A percentile compares a stretch with the other conserved stretches of the same genome.
Evolutionary conservation across 2,888 invertebrate genomes (phyloP).

Genomic region (Epirrita christyi): DNA sequence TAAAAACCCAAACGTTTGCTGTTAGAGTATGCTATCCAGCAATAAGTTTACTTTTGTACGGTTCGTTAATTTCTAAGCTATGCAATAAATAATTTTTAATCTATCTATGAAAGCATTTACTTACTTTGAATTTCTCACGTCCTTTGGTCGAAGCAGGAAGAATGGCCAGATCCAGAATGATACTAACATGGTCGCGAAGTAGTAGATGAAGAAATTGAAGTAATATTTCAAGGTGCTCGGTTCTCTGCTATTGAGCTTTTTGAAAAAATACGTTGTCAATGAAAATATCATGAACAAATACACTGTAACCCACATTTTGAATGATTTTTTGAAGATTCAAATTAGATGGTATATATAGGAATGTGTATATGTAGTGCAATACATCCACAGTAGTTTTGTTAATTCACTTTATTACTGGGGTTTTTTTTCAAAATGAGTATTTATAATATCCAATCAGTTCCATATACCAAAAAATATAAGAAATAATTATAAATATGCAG

Average conservation of each 20-base stretch:
- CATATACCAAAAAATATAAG: too few species aligned
- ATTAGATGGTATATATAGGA: background rate
- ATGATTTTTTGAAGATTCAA: constrained; percentile 6
- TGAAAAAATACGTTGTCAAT: constrained; percentile 52
- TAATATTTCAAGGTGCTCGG: constrained; percentile 61
- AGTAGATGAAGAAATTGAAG: constrained; percentile 57
- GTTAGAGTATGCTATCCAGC: too few species aligned
- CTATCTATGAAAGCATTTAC: constrained; percentile 42
- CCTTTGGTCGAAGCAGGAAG: constrained; percentile 62
- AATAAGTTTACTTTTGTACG: too few species aligned
- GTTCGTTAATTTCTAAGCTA: too few species aligned
- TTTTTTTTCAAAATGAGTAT: background rate
- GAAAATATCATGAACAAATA: constrained; percentile 49
- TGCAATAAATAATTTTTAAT: too few species aligned
- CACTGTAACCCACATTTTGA: constrained; percentile 62
- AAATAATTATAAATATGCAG: too few species aligned
- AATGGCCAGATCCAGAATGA: constrained; percentile 58
- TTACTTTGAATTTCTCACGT: constrained; percentile 73
- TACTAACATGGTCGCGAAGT: constrained; percentile 48
- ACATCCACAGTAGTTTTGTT: background rate
- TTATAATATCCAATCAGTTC: background rate
- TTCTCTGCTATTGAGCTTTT: constrained; percentile 55
- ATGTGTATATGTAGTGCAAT: background rate
- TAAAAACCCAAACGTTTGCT: too few species aligned
- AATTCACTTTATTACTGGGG: too few species aligned